Evolutionary conservation across 2,888 invertebrate species (phyloP).

Genomic region (Formica aserva): DNA sequence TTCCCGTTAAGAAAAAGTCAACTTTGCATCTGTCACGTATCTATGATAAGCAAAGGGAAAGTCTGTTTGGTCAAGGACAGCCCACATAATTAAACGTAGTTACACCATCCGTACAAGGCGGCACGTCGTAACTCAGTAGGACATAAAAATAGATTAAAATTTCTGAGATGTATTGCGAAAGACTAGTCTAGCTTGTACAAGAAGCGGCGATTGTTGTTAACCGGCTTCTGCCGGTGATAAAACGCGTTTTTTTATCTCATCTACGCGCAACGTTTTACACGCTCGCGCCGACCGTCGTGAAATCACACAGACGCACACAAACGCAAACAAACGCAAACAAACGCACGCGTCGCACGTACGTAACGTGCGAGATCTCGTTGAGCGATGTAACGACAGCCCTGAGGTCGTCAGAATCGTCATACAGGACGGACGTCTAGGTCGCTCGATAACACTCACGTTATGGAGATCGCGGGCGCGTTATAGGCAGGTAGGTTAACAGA

Average conservation of each 20-base stretch:
- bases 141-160: slow-evolving; percentile 21
- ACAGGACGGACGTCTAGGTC: slow-evolving; percentile 60
- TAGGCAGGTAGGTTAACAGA: slow-evolving; percentile 73
- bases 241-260: slow-evolving; percentile 15
- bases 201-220: neutral
- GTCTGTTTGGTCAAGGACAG: slow-evolving; percentile 39
- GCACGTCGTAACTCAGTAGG: neutral
- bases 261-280: slow-evolving; percentile 18
- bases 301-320: neutral
- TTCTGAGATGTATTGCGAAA: neutral
- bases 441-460: slow-evolving; percentile 58
- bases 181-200: too few relatives aligned
- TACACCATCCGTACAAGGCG: neutral
- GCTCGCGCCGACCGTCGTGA: slow-evolving; percentile 27
- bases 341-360: neutral
- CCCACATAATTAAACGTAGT: slow-evolving; percentile 15
- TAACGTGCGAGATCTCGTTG: slow-evolving; percentile 17
- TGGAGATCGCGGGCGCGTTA: slow-evolving; percentile 57
- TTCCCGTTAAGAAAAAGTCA: neutral
- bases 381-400: slow-evolving; percentile 54
- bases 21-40: neutral
- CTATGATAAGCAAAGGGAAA: slow-evolving; percentile 33
- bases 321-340: neutral
- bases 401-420: slow-evolving; percentile 42
- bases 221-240: slow-evolving; percentile 23